Evolutionary conservation across 2,888 invertebrate species (phyloP).

Genomic region (Dynastes hyllus): DNA sequence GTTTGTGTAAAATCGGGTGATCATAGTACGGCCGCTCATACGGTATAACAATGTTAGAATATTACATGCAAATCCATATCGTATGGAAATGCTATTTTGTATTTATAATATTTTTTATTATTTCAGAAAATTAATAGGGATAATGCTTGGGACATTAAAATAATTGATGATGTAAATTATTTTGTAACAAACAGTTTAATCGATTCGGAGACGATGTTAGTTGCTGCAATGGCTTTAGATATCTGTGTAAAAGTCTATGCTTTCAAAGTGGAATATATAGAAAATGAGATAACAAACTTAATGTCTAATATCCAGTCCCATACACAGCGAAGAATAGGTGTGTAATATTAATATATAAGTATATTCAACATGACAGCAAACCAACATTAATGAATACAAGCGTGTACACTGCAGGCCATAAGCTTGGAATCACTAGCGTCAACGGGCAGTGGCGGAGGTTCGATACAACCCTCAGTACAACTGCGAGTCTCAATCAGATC

Average conservation of each 20-base stretch:
- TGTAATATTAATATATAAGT: too few relatives aligned
- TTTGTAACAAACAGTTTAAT: slow-evolving; percentile 3
- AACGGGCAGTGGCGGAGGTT: too few relatives aligned
- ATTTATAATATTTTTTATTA: background rate
- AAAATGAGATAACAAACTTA: slow-evolving; percentile 9
- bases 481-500: too few relatives aligned
- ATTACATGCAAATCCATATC: too few relatives aligned
- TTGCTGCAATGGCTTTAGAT: slow-evolving; percentile 13
- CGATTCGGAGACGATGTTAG: slow-evolving; percentile 14
- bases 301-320: background rate
- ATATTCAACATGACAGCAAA: too few relatives aligned
- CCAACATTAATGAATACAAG: too few relatives aligned
- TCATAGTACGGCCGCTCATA: too few relatives aligned
- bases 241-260: slow-evolving; percentile 20
- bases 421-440: too few relatives aligned
- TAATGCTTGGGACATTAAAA: slow-evolving; percentile 15
- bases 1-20: too few relatives aligned
- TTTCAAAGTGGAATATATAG: slow-evolving; percentile 17
- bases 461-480: too few relatives aligned
- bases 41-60: too few relatives aligned
- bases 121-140: slow-evolving; percentile 20
- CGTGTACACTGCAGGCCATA: too few relatives aligned
- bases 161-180: slow-evolving; percentile 1
- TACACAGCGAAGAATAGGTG: background rate
- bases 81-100: background rate